A percentile compares a stretch with the other conserved stretches of the same genome.
Conservation (phyloP, 2,888 invertebrate genomes). For the Heteromurus nitidus region DNA sequence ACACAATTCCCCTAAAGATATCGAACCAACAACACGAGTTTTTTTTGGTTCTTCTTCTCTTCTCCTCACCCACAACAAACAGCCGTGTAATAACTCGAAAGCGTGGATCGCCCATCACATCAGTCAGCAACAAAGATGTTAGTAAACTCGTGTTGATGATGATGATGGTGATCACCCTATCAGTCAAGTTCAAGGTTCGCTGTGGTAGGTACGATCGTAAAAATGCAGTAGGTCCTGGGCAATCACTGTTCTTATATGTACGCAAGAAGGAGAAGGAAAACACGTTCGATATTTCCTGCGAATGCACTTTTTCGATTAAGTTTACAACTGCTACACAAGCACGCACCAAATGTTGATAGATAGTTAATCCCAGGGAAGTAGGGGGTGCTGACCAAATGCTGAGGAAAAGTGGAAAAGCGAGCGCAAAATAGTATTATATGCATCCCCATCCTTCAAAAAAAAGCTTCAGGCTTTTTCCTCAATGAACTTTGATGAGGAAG, state of each 20-base stretch:
- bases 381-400: constrained; percentile 13
- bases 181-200: constrained; percentile 48
- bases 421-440: constrained; percentile 29
- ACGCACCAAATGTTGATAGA: constrained; percentile 36
- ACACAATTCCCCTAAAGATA: neutral
- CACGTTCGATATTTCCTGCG: neutral
- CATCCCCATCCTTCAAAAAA: constrained; percentile 16
- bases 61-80: neutral
- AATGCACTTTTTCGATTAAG: constrained; percentile 63
- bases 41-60: neutral
- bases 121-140: neutral
- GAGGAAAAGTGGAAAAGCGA: neutral
- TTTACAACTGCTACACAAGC: constrained; percentile 32
- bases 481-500: constrained; percentile 49
- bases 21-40: constrained; percentile 32
- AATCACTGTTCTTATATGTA: constrained; percentile 25
- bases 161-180: constrained; percentile 54
- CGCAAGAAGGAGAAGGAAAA: neutral
- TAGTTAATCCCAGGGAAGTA: constrained; percentile 23
- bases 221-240: constrained; percentile 30
- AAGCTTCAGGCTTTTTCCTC: constrained; percentile 44
- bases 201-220: constrained; percentile 3
- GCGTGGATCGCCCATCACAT: constrained; percentile 19
- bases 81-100: constrained; percentile 37
- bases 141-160: constrained; percentile 45